These are phyloP conservation scores for Ctenicera cuprea DNA, from an alignment of 2,888 invertebrate species.

Conservation along the genomic window DNA sequence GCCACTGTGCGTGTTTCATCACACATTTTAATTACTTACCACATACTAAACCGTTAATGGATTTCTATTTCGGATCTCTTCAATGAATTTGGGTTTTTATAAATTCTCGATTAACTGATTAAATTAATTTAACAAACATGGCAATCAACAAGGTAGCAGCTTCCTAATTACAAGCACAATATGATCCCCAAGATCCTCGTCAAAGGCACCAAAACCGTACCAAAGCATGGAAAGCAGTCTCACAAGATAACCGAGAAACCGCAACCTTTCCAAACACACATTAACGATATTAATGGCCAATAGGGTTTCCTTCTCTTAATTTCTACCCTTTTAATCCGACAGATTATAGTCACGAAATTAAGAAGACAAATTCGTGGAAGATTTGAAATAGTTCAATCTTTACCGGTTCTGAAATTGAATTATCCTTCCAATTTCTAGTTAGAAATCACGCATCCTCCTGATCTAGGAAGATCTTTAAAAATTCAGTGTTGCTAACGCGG, in stretches of 20 bases:
- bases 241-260: constrained; percentile 31
- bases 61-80: not conserved
- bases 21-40: too few species aligned
- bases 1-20: too few species aligned
- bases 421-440: too few species aligned
- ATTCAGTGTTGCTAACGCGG: constrained; percentile 33
- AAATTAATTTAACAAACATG: constrained; percentile 25
- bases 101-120: not conserved
- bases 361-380: not conserved
- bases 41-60: too few species aligned
- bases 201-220: constrained; percentile 35
- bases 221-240: constrained; percentile 22
- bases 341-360: constrained; percentile 3
- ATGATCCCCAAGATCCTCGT: constrained; percentile 35
- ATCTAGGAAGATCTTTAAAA: constrained; percentile 26
- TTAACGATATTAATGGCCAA: constrained; percentile 30
- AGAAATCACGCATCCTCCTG: not conserved
- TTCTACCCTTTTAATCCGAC: constrained; percentile 5
- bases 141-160: constrained; percentile 23
- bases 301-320: constrained; percentile 27
- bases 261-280: constrained; percentile 32
- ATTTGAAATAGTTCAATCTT: not conserved
- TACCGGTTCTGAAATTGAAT: not conserved
- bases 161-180: constrained; percentile 34
- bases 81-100: not conserved